These are phyloP conservation scores for Cyanoderma ruficeps DNA, from an alignment of 2,113 vertebrate genomes.

Conservation along the genomic window DNA sequence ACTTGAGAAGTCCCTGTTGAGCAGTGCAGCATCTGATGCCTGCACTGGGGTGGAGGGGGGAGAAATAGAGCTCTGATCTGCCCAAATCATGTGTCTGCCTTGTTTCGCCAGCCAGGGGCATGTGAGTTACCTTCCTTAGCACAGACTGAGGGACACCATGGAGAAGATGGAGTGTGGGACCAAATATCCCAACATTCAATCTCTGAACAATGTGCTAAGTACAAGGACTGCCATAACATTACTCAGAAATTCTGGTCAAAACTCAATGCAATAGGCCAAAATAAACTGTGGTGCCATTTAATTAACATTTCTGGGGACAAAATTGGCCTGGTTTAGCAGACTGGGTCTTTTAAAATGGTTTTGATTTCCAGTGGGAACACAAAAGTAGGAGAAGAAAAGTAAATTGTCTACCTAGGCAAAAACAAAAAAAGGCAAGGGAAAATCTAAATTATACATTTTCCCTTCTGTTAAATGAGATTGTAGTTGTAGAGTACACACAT, in stretches of 20 bases:
- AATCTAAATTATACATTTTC: background rate
- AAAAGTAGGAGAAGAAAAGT: background rate
- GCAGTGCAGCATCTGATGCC: background rate
- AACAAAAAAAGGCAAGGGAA: background rate
- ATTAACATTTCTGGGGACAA: background rate
- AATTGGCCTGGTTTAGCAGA: background rate
- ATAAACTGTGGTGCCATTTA: background rate
- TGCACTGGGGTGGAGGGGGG: background rate
- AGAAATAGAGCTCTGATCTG: background rate
- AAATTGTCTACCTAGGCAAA: background rate
- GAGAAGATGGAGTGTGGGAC: background rate
- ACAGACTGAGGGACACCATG: fast-evolving
- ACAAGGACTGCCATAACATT: background rate
- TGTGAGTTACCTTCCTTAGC: background rate
- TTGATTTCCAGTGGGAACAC: background rate
- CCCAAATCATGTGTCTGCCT: background rate
- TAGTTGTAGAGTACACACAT: background rate
- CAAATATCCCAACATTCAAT: background rate
- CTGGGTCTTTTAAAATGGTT: background rate
- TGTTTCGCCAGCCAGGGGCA: background rate
- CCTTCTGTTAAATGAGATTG: background rate
- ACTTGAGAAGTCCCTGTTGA: background rate
- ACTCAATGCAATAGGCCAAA: background rate
- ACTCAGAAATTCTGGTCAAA: background rate
- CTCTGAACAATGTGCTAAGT: background rate